These are phyloP conservation scores for Megaceryle torquata DNA, from an alignment of 2,113 vertebrate genomes.

Conservation along the genomic window DNA sequence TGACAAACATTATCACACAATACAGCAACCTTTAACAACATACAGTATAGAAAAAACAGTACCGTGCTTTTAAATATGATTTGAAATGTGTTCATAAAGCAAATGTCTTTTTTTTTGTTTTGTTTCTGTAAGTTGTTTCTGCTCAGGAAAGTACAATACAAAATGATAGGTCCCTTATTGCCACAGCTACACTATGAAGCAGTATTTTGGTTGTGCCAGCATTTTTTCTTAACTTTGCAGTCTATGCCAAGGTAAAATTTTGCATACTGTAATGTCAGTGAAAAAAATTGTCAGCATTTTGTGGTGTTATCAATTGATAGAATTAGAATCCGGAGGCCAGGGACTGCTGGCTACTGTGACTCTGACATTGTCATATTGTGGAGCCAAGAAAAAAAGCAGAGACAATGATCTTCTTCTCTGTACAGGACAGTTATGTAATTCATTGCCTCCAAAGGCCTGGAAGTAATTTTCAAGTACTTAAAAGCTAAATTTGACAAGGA, in stretches of 20 bases:
- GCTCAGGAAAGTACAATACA: not conserved
- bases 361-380: not conserved
- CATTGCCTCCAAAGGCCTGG: not conserved
- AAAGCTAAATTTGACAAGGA: not conserved
- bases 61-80: not conserved
- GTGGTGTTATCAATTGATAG: not conserved
- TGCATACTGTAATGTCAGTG: constrained; percentile 41
- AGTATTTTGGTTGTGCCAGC: not conserved
- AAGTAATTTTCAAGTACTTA: not conserved
- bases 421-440: not conserved
- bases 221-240: constrained; percentile 3
- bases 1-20: not conserved
- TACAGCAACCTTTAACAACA: not conserved
- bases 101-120: not conserved
- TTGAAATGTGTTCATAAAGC: not conserved
- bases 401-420: not conserved
- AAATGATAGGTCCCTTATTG: not conserved
- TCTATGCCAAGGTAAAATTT: constrained; percentile 23
- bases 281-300: constrained; percentile 41
- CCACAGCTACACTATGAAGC: not conserved
- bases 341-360: not conserved
- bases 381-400: not conserved
- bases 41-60: not conserved
- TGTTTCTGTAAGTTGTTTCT: not conserved
- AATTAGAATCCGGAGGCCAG: not conserved